Percentiles rank a stretch among this genome's conserved stretches.
These are phyloP conservation scores for Cairina moschata DNA, from an alignment of 2,113 vertebrate genomes.

Conservation along the genomic window DNA sequence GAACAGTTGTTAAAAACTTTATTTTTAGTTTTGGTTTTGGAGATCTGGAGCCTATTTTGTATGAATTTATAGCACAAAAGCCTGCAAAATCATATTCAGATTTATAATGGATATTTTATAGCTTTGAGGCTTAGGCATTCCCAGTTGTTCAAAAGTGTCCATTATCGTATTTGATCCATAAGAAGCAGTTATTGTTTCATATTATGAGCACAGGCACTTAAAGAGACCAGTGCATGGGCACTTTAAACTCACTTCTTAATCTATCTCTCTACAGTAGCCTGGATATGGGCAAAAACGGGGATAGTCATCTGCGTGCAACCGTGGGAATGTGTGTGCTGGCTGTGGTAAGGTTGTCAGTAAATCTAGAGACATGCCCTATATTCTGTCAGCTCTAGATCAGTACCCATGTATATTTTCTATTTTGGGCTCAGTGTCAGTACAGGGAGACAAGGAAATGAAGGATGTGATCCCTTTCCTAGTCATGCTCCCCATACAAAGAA, in stretches of 20 bases:
- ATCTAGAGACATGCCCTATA: constrained; percentile 21
- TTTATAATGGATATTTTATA: background rate
- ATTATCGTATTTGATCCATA: background rate
- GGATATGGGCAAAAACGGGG: background rate
- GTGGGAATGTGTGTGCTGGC: constrained; percentile 25
- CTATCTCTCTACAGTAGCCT: background rate
- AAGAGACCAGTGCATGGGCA: background rate
- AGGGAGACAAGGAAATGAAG: background rate
- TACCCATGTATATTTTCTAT: background rate
- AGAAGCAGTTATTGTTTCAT: background rate
- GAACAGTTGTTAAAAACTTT: background rate
- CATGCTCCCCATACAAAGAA: background rate
- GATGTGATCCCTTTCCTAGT: background rate
- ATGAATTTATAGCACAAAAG: background rate
- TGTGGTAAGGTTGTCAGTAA: constrained; percentile 28
- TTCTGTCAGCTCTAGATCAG: background rate
- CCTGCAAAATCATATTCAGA: background rate
- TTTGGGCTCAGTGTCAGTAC: background rate
- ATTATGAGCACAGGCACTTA: background rate
- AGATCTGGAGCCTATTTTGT: background rate
- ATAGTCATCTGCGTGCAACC: background rate
- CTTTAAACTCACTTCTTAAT: constrained; percentile 5
- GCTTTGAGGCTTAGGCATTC: background rate
- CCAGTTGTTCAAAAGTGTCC: background rate
- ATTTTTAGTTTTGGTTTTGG: background rate